phyloP scores from a whole-genome alignment of 2,797 vertebrate genomes.

The Crocidura indochinensis region DNA sequence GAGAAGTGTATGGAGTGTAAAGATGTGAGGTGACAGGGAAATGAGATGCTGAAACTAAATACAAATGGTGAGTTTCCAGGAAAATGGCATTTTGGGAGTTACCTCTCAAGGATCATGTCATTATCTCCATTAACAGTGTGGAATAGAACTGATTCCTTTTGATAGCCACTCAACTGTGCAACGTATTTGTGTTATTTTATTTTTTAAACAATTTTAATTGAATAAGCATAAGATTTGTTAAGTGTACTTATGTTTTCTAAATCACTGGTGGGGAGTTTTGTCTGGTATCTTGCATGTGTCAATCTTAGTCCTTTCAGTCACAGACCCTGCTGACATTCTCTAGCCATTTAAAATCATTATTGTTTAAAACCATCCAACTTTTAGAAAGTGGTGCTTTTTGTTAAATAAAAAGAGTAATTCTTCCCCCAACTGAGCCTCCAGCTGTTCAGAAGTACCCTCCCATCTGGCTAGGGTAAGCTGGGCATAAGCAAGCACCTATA shows the following conservation, averaged over 20 bases:
- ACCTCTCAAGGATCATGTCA: not conserved
- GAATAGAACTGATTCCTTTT: not conserved
- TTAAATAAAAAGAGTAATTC: slow-evolving; percentile 47
- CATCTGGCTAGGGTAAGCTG: too few relatives aligned
- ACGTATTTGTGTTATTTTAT: not conserved
- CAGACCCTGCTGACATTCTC: not conserved
- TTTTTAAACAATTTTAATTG: too few relatives aligned
- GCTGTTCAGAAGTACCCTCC: too few relatives aligned
- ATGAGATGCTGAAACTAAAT: not conserved
- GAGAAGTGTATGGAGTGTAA: not conserved
- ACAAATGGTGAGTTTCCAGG: not conserved
- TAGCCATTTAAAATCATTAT: not conserved
- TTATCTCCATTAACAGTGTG: not conserved
- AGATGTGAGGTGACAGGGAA: not conserved
- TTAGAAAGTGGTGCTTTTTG: slow-evolving; percentile 55
- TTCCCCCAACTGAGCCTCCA: too few relatives aligned
- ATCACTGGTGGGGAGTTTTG: not conserved
- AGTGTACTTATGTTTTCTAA: not conserved
- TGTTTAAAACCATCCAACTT: slow-evolving; percentile 51
- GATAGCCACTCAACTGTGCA: not conserved
- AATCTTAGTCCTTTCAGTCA: not conserved
- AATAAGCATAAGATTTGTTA: too few relatives aligned
- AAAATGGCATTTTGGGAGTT: slow-evolving; percentile 40
- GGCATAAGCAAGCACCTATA: too few relatives aligned
- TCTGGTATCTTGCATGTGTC: slow-evolving; percentile 6